Evolutionary conservation across 2,888 invertebrate genomes (phyloP), one percentile per base, ranked within the genome.

Genomic region (Mantis religiosa): DNA sequence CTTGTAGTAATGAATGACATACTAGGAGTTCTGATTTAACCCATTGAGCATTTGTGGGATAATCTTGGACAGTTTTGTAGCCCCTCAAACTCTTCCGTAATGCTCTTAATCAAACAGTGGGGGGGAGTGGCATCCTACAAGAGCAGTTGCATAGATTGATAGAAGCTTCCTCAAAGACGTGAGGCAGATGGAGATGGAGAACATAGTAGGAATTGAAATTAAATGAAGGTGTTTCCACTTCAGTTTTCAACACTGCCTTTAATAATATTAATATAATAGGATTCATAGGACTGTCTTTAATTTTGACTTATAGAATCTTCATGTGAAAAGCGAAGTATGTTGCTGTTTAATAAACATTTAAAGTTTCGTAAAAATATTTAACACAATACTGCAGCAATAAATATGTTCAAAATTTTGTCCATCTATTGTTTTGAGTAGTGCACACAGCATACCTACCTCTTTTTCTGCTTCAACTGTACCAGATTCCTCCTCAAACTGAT

Each of bases 401-500:
- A 84, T 84, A 84, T 30, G 41, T 30, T 84, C 84, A 28, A 84
- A 84, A 1, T 84, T 84, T n/a, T 84, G 6, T 84, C 28, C 28
- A 27, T 28, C 84, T 84, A 28, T 84, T 84, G 27, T 84, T 84
- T 28, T 84, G 41, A 1, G 6, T 1, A 41, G 41, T 41, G 41
- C 6, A 41, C 12, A 41, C 0, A 41, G 41, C 20, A 30, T 87
- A 28, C 90, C 90, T 90, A 92, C 92, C 91, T 92, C 91, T 90
- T 91, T 91, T 90, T 92, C 90, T 41, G 91, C 89, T 28, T 90
- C 89, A 84, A 89, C 88, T 88, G 89, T 88, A 28, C 83, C 88
- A 28, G 94, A 93, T 88, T 93, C 92, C 90, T 93, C 93, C n/a
- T 92, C 90, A 90, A 89, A 90, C 88, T 89, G 90, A 84, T 89